Evolutionary conservation across 2,797 vertebrate species (phyloP).

Genomic region (Chaunax sp.): DNA sequence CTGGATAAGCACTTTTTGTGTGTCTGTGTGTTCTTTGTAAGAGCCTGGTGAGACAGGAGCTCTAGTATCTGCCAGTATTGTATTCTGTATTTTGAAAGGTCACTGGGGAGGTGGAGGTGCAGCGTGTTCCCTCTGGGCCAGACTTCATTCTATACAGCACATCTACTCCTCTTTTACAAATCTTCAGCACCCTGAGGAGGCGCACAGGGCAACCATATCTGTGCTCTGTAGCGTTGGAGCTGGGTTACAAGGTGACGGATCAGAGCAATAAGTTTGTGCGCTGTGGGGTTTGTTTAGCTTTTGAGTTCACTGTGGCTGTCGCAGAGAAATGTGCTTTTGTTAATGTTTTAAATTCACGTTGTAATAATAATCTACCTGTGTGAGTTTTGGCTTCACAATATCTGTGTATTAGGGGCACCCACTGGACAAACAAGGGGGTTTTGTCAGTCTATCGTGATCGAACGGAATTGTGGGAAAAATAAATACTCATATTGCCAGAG

Average conservation of each 20-base stretch:
- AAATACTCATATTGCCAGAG: too few species aligned
- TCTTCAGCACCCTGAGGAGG: constrained; percentile 65
- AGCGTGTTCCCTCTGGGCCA: constrained; percentile 65
- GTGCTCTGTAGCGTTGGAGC: constrained; percentile 57
- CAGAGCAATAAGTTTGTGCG: constrained; percentile 67
- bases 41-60: constrained; percentile 66
- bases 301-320: too few species aligned
- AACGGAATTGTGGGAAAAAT: too few species aligned
- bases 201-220: constrained; percentile 66
- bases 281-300: constrained; percentile 61
- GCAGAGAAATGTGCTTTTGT: too few species aligned
- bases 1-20: constrained; percentile 3
- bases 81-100: constrained; percentile 74
- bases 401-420: too few species aligned
- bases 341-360: too few species aligned
- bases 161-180: constrained; percentile 68
- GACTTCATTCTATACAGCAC: constrained; percentile 55
- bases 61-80: constrained; percentile 62
- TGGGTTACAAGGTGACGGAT: constrained; percentile 69
- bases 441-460: too few species aligned
- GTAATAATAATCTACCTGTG: too few species aligned
- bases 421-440: too few species aligned
- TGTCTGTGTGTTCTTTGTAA: constrained; percentile 50
- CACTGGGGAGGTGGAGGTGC: constrained; percentile 64
- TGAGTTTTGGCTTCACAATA: too few species aligned